These are phyloP conservation scores for Microtus obscurus DNA, from an alignment of 2,797 vertebrate genomes.

Conservation along the genomic window DNA sequence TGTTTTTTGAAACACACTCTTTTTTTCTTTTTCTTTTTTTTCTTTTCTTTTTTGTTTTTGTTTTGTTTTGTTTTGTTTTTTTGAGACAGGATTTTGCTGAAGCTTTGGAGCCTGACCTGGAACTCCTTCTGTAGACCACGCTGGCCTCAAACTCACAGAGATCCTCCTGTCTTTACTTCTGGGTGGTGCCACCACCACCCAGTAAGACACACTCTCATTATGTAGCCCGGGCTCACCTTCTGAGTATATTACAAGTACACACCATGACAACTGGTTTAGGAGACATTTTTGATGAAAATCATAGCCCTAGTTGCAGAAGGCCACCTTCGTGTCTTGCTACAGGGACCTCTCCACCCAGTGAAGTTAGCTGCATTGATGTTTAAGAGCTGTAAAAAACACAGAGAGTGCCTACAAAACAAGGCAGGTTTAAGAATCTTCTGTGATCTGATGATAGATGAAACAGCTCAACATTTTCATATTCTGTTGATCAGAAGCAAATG, in stretches of 20 bases:
- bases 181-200: too few relatives aligned
- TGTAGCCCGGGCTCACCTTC: not conserved
- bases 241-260: not conserved
- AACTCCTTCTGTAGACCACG: fast-evolving
- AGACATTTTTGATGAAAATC: not conserved
- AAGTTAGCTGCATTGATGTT: not conserved
- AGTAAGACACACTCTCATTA: not conserved
- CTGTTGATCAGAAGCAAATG: constrained; percentile 20
- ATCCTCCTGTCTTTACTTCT: too few relatives aligned
- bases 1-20: too few relatives aligned
- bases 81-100: too few relatives aligned
- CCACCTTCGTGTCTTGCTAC: not conserved
- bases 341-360: not conserved
- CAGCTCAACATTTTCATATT: not conserved
- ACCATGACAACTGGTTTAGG: not conserved
- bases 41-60: too few relatives aligned
- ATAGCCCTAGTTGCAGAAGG: not conserved
- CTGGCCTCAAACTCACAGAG: too few relatives aligned
- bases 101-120: too few relatives aligned
- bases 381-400: not conserved
- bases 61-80: too few relatives aligned
- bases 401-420: not conserved
- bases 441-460: not conserved
- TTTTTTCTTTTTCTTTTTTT: fast-evolving
- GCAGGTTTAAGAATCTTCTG: not conserved